phyloP scores from a whole-genome alignment of 2,888 invertebrate species.

The Mesochorus sp. region DNA sequence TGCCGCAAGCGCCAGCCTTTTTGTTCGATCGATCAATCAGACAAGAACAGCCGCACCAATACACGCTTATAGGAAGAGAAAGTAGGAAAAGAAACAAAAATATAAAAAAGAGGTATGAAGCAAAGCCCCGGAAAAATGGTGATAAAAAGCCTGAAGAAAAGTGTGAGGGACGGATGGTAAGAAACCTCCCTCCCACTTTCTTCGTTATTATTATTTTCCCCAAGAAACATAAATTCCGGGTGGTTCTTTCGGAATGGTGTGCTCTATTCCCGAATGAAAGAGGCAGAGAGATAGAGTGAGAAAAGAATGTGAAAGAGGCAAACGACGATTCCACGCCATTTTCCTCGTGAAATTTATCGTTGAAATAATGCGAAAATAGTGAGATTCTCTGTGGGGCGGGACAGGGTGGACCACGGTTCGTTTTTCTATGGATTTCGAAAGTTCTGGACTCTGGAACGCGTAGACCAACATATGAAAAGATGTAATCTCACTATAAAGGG shows the following conservation, averaged over 20 bases:
- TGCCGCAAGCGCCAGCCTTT: conserved; percentile 7
- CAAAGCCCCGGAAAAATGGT: conserved; percentile 34
- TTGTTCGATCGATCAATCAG: conserved; percentile 12
- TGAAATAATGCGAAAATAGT: conserved; percentile 74
- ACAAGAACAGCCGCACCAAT: not conserved
- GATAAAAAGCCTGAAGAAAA: conserved; percentile 47
- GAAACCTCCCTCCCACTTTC: conserved; percentile 51
- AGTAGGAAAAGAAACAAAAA: conserved; percentile 24
- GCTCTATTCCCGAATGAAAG: conserved; percentile 35
- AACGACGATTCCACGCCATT: conserved; percentile 69
- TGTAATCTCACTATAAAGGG: not conserved
- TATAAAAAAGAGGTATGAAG: conserved; percentile 39
- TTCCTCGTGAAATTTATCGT: conserved; percentile 72
- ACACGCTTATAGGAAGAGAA: not conserved
- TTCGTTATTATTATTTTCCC: conserved; percentile 64
- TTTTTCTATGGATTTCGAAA: not conserved
- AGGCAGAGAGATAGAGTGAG: conserved; percentile 24
- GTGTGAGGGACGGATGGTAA: conserved; percentile 46
- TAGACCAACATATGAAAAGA: conserved; percentile 46
- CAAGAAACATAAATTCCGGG: conserved; percentile 65
- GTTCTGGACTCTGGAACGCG: conserved; percentile 1
- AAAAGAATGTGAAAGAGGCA: conserved; percentile 26
- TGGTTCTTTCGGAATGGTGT: conserved; percentile 31
- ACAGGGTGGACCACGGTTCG: not conserved
- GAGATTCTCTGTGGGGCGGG: conserved; percentile 64